A percentile compares a stretch with the other conserved stretches of the same genome.
These are phyloP conservation scores for Drosophila tropicalis DNA, from an alignment of 1,140 invertebrate species.

Conservation along the genomic window DNA sequence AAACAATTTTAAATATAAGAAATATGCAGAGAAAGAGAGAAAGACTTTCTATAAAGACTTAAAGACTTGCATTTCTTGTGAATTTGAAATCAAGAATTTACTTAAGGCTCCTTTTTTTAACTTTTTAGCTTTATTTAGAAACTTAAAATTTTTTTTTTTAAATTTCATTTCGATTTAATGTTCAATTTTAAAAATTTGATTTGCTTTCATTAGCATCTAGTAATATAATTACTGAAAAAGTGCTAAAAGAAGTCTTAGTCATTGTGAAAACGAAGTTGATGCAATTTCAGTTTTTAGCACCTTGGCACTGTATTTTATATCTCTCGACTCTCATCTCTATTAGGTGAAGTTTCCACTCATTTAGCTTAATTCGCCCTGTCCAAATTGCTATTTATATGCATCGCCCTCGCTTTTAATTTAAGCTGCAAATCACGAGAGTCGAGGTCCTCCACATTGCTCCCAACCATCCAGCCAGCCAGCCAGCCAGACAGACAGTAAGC, in stretches of 20 bases:
- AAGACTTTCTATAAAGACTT: too few relatives aligned
- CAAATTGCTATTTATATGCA: conserved; percentile 80
- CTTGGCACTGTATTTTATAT: conserved; percentile 14
- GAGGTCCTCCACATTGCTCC: conserved; percentile 15
- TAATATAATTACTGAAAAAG: background rate
- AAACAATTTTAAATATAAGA: too few relatives aligned
- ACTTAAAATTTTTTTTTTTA: too few relatives aligned
- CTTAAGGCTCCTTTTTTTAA: too few relatives aligned
- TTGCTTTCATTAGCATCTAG: background rate
- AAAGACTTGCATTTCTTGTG: too few relatives aligned
- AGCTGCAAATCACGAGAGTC: conserved; percentile 73
- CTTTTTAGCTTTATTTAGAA: too few relatives aligned
- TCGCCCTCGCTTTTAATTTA: conserved; percentile 79
- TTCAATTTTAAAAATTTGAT: background rate
- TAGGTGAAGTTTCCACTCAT: conserved; percentile 59
- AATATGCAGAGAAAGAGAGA: too few relatives aligned
- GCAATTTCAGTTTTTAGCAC: conserved; percentile 4
- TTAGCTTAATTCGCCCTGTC: conserved; percentile 76
- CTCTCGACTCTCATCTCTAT: conserved; percentile 9
- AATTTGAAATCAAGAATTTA: too few relatives aligned
- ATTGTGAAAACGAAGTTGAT: background rate
- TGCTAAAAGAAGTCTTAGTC: background rate
- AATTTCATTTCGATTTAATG: conserved; percentile 14
- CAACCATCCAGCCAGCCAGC: background rate
- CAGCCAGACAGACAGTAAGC: background rate